phyloP scores from a whole-genome alignment of 2,888 invertebrate species.

The Tolmerus cingulatus region DNA sequence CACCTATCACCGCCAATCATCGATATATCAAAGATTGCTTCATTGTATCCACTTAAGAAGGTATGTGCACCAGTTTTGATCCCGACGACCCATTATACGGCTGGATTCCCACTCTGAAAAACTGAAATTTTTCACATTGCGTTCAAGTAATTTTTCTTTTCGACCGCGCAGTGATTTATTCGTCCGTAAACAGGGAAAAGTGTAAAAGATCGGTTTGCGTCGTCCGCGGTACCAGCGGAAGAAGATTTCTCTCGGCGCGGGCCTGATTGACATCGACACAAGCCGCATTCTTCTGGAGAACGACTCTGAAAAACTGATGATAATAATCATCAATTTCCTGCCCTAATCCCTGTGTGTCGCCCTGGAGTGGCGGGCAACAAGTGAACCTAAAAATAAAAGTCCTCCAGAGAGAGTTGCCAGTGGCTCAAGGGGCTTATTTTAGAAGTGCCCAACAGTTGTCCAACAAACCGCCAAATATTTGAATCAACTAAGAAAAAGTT shows the following conservation, averaged over 20 bases:
- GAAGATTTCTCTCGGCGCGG: background rate
- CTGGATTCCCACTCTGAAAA: background rate
- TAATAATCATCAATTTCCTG: slow-evolving; percentile 39
- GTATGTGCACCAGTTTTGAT: background rate
- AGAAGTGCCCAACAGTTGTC: background rate
- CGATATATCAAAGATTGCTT: slow-evolving; percentile 12
- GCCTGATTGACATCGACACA: slow-evolving; percentile 40
- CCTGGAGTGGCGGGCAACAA: background rate
- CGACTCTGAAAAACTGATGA: slow-evolving; percentile 16
- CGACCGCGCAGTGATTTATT: slow-evolving; percentile 15
- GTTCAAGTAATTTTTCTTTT: background rate
- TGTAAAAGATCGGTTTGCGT: background rate
- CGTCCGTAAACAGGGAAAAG: background rate
- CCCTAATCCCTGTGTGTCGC: slow-evolving; percentile 5
- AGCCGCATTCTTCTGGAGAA: slow-evolving; percentile 11
- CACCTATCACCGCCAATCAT: slow-evolving; percentile 5
- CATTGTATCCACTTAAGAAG: background rate
- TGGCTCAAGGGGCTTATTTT: background rate
- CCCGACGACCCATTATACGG: slow-evolving; percentile 5
- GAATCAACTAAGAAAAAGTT: background rate
- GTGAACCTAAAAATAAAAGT: slow-evolving; percentile 33
- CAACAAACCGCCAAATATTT: background rate
- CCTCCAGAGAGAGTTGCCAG: background rate
- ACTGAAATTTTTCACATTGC: slow-evolving; percentile 3
- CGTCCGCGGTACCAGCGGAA: slow-evolving; percentile 7